Evolutionary conservation across 2,797 vertebrate genomes (phyloP).

Genomic region (Podarcis siculus): DNA sequence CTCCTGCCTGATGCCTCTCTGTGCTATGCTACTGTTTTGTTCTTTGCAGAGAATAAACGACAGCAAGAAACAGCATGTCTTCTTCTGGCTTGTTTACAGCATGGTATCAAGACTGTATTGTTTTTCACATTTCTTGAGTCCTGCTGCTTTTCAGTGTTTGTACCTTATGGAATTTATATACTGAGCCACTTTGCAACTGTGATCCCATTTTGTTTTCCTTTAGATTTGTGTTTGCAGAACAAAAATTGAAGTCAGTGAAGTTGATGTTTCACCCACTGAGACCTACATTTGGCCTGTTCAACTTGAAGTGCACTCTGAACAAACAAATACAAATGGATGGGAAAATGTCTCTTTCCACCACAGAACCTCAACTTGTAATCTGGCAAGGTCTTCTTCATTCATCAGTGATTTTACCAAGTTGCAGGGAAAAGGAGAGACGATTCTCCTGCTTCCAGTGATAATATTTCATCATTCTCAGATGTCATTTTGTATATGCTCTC

Average conservation of each 20-base stretch:
- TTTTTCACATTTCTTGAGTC: background rate
- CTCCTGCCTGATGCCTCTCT: background rate
- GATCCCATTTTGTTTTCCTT: constrained; percentile 13
- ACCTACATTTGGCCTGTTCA: background rate
- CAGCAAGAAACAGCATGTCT: background rate
- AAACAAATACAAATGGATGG: constrained; percentile 6
- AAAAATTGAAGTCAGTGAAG: constrained; percentile 15
- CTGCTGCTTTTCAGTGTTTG: background rate
- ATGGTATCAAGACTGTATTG: background rate
- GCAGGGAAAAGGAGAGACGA: constrained; percentile 14
- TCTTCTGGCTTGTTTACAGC: background rate
- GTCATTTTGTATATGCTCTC: background rate
- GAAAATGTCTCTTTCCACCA: background rate
- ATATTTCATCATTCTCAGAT: constrained; percentile 1
- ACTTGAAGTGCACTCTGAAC: background rate
- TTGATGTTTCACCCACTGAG: background rate
- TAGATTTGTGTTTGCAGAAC: background rate
- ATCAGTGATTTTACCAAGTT: constrained; percentile 24
- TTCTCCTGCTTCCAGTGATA: background rate
- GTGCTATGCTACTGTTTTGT: background rate
- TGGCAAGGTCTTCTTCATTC: background rate
- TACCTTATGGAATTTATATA: background rate
- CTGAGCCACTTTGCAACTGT: background rate
- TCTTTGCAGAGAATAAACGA: background rate
- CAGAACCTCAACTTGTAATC: background rate